Conservation (phyloP, 2,113 vertebrate genomes). For the Columbina picui region DNA sequence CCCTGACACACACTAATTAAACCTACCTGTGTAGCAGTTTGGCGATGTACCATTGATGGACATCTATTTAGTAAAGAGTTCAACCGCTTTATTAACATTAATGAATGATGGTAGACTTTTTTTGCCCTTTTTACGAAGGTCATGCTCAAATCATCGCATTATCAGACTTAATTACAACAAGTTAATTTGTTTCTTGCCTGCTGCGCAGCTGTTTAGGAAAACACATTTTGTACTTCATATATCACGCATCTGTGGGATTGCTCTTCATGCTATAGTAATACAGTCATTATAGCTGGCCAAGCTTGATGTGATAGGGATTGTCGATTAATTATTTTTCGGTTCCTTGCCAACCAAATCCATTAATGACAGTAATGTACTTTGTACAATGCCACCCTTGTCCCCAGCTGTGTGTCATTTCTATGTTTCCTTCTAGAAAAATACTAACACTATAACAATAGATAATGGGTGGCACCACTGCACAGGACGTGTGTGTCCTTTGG, state of each 20-base stretch:
- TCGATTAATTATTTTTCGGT: background rate
- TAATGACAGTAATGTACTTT: background rate
- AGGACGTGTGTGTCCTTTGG: rapidly evolving
- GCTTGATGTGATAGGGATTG: background rate
- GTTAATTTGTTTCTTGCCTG: slow-evolving; percentile 8
- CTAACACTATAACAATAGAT: background rate
- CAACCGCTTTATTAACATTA: background rate
- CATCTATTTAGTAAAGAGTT: background rate
- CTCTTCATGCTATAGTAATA: background rate
- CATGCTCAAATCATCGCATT: background rate
- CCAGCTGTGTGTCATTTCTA: rapidly evolving
- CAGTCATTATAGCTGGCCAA: background rate
- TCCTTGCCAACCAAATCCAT: background rate
- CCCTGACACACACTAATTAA: background rate
- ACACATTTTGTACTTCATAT: background rate
- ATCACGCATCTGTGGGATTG: rapidly evolving
- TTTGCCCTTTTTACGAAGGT: background rate
- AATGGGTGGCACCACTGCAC: rapidly evolving
- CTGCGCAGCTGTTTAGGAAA: background rate
- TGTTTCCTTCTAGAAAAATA: background rate
- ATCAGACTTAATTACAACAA: background rate
- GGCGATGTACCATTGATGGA: background rate
- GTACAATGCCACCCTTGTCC: background rate
- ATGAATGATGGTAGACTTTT: background rate
- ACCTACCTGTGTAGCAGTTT: background rate